Percentiles rank a stretch among this genome's conserved stretches.
phyloP scores from a whole-genome alignment of 2,888 invertebrate species.

The Drosophila lutescens region DNA sequence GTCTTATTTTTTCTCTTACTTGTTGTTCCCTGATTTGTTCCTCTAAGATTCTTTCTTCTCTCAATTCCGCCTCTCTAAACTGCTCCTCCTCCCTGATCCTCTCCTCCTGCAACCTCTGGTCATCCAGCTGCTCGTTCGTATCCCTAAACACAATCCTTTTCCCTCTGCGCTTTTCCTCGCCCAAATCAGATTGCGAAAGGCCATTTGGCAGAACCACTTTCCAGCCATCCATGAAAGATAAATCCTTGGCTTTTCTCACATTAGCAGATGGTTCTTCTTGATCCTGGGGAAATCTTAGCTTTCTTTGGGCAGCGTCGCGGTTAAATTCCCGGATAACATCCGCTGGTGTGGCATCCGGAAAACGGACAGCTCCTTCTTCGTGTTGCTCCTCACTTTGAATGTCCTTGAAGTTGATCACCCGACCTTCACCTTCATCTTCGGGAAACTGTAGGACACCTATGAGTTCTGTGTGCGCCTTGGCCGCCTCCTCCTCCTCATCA shows the following conservation, averaged over 20 bases:
- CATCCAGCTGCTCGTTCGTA: constrained; percentile 53
- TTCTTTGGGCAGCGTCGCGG: constrained; percentile 66
- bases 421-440: constrained; percentile 53
- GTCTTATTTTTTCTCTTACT: constrained; percentile 32
- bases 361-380: constrained; percentile 47
- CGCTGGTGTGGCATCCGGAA: constrained; percentile 57
- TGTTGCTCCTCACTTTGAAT: constrained; percentile 59
- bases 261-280: constrained; percentile 25
- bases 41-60: constrained; percentile 11
- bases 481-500: constrained; percentile 66
- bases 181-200: constrained; percentile 43
- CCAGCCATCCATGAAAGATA: constrained; percentile 58
- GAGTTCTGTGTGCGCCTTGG: constrained; percentile 67
- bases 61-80: constrained; percentile 16
- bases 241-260: constrained; percentile 40
- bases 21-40: constrained; percentile 17
- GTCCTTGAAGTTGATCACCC: constrained; percentile 65
- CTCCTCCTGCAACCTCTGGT: constrained; percentile 32
- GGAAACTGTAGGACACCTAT: constrained; percentile 72
- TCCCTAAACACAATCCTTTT: constrained; percentile 71
- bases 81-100: constrained; percentile 25
- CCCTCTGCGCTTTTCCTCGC: constrained; percentile 52
- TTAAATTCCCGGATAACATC: constrained; percentile 75
- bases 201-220: constrained; percentile 60
- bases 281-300: constrained; percentile 75